Conservation (phyloP, 1,140 invertebrate species). For the Bombus difficillimus region DNA sequence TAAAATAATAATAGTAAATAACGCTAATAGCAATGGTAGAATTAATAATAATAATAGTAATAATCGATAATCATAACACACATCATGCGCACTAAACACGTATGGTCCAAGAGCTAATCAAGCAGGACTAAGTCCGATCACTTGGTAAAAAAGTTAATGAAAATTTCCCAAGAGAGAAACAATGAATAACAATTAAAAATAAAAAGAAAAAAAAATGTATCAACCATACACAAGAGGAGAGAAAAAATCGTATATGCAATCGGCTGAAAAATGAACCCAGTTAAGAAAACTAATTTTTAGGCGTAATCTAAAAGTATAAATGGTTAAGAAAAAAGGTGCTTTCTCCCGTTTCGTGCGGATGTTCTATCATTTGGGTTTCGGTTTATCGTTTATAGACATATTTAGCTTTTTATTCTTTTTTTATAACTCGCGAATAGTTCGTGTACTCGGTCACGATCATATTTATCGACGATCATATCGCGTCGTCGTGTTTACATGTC, state of each 20-base stretch:
- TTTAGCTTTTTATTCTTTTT: not conserved
- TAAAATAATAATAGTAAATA: conserved; percentile 42
- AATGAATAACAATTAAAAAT: conserved; percentile 35
- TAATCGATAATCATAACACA: conserved; percentile 73
- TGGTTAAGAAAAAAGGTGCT: conserved; percentile 33
- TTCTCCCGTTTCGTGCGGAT: conserved; percentile 42
- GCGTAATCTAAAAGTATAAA: conserved; percentile 33
- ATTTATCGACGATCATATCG: not conserved
- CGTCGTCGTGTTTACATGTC: too few species aligned
- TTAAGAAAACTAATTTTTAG: conserved; percentile 30
- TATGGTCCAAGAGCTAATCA: conserved; percentile 75
- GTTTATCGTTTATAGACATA: not conserved
- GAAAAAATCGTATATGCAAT: conserved; percentile 58
- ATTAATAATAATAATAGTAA: conserved; percentile 60
- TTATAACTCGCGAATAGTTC: not conserved
- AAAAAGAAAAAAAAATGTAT: conserved; percentile 41
- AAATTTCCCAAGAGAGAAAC: conserved; percentile 61
- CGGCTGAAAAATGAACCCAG: conserved; percentile 51
- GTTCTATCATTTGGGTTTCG: not conserved
- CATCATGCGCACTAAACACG: conserved; percentile 81
- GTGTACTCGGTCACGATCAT: not conserved
- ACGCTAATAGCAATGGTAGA: conserved; percentile 54
- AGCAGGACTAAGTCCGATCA: conserved; percentile 74
- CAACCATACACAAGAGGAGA: conserved; percentile 60
- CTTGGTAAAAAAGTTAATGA: conserved; percentile 39